Base-by-base conservation (phyloP, 2,113 vertebrate genomes). In the Camarhynchus parvulus region DNA sequence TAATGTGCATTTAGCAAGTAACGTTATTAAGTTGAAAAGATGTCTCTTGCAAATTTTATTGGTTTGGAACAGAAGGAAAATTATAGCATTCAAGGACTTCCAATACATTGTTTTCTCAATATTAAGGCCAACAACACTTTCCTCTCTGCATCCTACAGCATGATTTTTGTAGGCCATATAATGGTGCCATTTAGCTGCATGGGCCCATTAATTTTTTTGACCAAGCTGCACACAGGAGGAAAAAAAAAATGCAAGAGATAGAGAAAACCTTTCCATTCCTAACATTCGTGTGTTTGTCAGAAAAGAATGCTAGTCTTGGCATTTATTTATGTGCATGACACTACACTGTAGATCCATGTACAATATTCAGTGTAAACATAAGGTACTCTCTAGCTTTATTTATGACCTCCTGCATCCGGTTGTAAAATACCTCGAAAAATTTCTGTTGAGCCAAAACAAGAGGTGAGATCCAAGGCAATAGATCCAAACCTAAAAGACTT, bases 1-100 rank as follows among this genome's bases (percentile, higher is more conserved):
- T 75, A 83, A 78, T 64, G 20, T 82, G 52, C 76, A 89, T 92
- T 89, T 94, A 93, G 52, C 15, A 92, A 88, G 75, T 83, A 91
- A 59, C 53, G 62, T 16, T 74, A 89, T 55, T 84, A 56, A 78
- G 61, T 89, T 92, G 56, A 90, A 83, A 92, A 92, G 35, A 72
- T 78, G 61, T 37, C 56, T 89, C 41, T 83, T 77, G 62, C 44
- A 94, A 78, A 93, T 77, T 85, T 66, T 81, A 78, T 67, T 52
- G 39, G 6, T 81, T 92, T 92, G 68, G 53, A 75, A 88, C 82
- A 90, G 75, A 90, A 94, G 67, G 72, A 74, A 88, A 94, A 88
- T 56, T 76, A 28, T 59, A 83, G 59, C 44, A 52, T 79, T 86
- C 82, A 68, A 77, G 64, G 61, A 53, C 55, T 91, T 91, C 28